phyloP scores from a whole-genome alignment of 2,797 vertebrate species.

The Micromesistius poutassou region DNA sequence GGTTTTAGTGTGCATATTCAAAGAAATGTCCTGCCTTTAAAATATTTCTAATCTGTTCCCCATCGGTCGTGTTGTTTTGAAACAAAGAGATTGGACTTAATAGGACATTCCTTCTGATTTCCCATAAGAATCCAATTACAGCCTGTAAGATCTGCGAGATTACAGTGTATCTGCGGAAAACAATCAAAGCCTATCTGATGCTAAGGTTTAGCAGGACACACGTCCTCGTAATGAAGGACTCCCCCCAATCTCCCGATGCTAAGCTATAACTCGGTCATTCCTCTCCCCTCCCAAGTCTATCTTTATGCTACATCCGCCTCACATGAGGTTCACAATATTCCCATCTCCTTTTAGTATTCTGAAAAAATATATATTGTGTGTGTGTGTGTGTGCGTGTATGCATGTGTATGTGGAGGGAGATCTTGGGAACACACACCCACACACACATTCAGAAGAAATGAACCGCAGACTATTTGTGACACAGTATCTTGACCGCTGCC shows the following conservation, averaged over 20 bases:
- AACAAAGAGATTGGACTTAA: slow-evolving; percentile 61
- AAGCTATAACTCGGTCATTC: neutral
- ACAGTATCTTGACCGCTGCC: neutral
- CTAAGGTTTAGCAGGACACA: slow-evolving; percentile 59
- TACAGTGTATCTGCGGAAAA: slow-evolving; percentile 75
- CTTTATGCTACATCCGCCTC: neutral
- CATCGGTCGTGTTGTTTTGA: slow-evolving; percentile 41
- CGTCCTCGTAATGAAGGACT: slow-evolving; percentile 65
- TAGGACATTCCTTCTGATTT: slow-evolving; percentile 62
- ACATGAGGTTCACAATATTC: neutral
- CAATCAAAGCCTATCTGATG: slow-evolving; percentile 79
- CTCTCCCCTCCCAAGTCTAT: neutral
- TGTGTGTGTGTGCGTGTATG: neutral
- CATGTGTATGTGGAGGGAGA: neutral
- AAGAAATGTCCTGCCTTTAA: neutral
- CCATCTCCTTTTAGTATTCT: neutral
- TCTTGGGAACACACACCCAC: neutral
- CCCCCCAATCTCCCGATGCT: neutral
- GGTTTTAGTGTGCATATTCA: neutral
- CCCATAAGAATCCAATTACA: slow-evolving; percentile 77
- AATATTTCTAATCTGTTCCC: neutral
- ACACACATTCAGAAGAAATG: neutral
- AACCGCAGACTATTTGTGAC: neutral
- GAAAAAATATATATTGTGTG: neutral
- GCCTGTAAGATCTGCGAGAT: slow-evolving; percentile 72